Conservation (phyloP, 2,888 invertebrate genomes). For the Nephrotoma appendiculata region DNA sequence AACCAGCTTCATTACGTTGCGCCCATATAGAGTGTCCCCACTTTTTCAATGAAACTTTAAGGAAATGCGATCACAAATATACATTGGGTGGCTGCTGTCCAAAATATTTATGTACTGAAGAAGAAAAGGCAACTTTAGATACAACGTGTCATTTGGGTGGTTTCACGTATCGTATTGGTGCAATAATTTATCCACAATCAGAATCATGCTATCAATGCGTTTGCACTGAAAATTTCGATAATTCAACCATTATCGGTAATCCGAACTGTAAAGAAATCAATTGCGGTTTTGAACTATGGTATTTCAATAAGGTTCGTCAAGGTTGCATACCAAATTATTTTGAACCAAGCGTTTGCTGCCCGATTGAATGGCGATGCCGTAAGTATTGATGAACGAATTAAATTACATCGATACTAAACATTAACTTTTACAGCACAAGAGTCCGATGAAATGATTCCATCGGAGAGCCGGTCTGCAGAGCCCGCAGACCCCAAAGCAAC, state of each 20-base stretch:
- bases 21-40: not conserved
- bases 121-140: conserved; percentile 18
- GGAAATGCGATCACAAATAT: not conserved
- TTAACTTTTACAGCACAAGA: not conserved
- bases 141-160: conserved; percentile 34
- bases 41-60: not conserved
- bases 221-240: conserved; percentile 9
- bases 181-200: conserved; percentile 32
- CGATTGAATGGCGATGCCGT: conserved; percentile 16
- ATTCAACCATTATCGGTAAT: conserved; percentile 11
- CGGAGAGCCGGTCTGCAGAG: not conserved
- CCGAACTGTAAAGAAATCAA: conserved; percentile 13
- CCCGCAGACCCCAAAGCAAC: conserved; percentile 13
- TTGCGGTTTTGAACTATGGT: conserved; percentile 14
- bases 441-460: not conserved
- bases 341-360: conserved; percentile 14
- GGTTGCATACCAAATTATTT: conserved; percentile 15
- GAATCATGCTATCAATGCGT: conserved; percentile 21
- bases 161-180: conserved; percentile 34
- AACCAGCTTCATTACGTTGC: not conserved
- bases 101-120: conserved; percentile 11
- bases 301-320: conserved; percentile 11
- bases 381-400: not conserved
- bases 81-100: conserved; percentile 11
- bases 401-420: not conserved